Evolutionary conservation across 2,113 vertebrate species (phyloP), one percentile per base, ranked within the genome.

Genomic region (Albula glossodonta): DNA sequence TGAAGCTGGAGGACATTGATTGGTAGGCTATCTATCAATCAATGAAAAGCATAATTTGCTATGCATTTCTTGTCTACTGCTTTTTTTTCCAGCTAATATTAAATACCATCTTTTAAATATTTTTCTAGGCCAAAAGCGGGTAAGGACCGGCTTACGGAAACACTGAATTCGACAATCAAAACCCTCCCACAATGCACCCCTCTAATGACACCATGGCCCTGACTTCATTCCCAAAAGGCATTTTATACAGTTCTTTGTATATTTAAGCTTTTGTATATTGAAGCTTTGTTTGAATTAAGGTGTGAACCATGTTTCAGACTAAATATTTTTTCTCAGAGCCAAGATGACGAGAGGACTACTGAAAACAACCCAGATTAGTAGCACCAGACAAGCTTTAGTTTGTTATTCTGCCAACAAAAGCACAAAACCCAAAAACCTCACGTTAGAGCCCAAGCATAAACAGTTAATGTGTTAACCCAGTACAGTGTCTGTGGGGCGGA

Each of bases 371-470:
- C 52, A 48, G 51, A 82, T 88, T 88, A 86, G 83, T 87, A 92
- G 89, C 86, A 85, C 70, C 83, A 88, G 86, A 57, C 84, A 84
- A 12, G 19, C 51, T n/a, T 92, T 90, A 91, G 90, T 93, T 83
- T 90, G 90, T 93, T 92, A 91, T 90, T 91, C 60, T 57, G 70
- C 86, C 86, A 56, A 83, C 13, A 87, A 88, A 63, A 87, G 87
- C 50, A 22, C 60, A 66, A 66, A 3, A 15, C 60, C 17, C 15
- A 66, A 13, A 60, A 15, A 66, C 60, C 22, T 66, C 2, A 78
- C 79, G 86, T 88, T 88, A 70, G 51, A 70, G 31, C 78, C 25
- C 57, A 19, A 78, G 80, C 51, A 57, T 80, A 41, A 84, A 91
- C 90, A 88, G 91, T 91, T 90, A 79, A 86, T 88, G 87, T 57